Base-by-base conservation (phyloP, 2,113 vertebrate species). In the Hippocampus barbouri region DNA sequence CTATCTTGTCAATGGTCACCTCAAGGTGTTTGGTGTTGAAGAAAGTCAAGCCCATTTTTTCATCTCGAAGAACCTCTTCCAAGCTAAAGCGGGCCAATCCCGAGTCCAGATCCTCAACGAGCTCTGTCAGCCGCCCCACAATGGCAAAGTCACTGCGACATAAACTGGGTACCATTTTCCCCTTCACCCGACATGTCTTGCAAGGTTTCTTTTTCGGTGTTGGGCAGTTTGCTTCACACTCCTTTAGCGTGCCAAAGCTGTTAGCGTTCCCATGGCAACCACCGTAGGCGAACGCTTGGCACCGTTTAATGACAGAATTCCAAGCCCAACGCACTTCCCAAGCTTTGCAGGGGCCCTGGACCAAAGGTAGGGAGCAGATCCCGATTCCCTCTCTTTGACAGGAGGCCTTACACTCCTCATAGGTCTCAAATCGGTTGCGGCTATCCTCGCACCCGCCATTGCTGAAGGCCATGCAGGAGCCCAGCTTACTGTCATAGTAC, bases 141-240 rank as follows among this genome's bases (percentile, higher is more conserved):
- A 99, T 95, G 78, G 95, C 96, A 0, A 98, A 99, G 87, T 99
- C 97, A 0, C 97, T 98, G 49, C 92, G 94, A 85, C 97, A 99
- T 68, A 99, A 88, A 81, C 94, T 98, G n/a, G 91, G 89, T 0
- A 95, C 93, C 85, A 99, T 93, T 79, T 95, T 96, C 72, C 93
- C 95, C 74, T 92, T 92, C 14, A 92, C 88, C 57, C 94, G 90
- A 83, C 97, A 99, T 1, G 89, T 90, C 54, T 91, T 94, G 82
- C 97, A 98, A 45, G 91, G 93, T 51, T 89, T 91, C 1, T 78
- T 89, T 77, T 94, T 94, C 0, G 93, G 90, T 47, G 93, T 93
- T 0, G 96, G 96, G 71, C 97, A 98, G 76, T 90, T 92, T 0
- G 94, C 94, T 66, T 98, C 95, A 0, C 97, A 99, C 64, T 93